Base-by-base conservation (phyloP, 2,113 vertebrate species). In the Mohoua ochrocephala region DNA sequence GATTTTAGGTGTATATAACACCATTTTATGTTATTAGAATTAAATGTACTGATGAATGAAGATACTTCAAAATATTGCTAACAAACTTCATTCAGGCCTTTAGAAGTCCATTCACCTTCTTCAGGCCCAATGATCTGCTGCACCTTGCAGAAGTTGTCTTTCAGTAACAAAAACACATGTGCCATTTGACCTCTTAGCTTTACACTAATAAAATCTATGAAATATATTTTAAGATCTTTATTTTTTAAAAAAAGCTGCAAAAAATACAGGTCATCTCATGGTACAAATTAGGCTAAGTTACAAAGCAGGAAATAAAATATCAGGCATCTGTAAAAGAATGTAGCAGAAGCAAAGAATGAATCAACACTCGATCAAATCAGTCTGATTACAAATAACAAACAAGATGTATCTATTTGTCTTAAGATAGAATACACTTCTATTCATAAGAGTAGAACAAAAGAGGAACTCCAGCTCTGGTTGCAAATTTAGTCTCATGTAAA, bases 41-140 rank as follows among this genome's bases (percentile, higher is more conserved):
- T 28, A 52, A 69, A 52, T 28, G 1, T 28, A 18, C 24, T 45
- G 33, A 47, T n/a, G 15, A 80, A 30, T 33, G 12, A 79, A 86
- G 9, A 37, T n/a, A n/a, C 4, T 24, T 82, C 16, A 64, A n/a
- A 17, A 24, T 49, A 41, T 14, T 41, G 7, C 9, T 49, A 44
- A 17, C 9, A 68, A 54, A 7, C 52, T 84, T 71, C 21, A 54
- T 77, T 69, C 33, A 54, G 13, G n/a, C 7, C 2, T 37, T 54
- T 69, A 23, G 26, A 61, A 65, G 30, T 26, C 27, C 9, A 57
- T 27, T 24, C 7, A 9, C 11, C 6, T 35, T 86, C 16, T 64
- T 52, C 60, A 57, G 22, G 26, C 3, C 17, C 6, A 39, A 3
- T 2, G 2, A 5, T 10, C 10, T 70, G 23, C 60, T 5, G 0